Base-by-base conservation (phyloP, 2,888 invertebrate genomes). In the Atrina japonica region DNA sequence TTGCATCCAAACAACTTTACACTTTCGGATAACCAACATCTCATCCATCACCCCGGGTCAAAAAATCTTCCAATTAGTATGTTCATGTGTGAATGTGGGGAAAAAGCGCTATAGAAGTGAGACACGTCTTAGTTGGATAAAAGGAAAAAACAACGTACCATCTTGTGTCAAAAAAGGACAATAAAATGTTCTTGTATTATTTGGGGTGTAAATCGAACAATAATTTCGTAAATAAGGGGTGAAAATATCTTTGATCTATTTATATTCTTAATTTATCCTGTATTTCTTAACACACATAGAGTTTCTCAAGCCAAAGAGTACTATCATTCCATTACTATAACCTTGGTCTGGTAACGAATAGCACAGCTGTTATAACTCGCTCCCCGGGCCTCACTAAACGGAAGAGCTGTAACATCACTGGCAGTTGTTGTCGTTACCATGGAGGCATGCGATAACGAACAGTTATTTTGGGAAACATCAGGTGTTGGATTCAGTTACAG, bases 241-340 rank as follows among this genome's bases (percentile, higher is more conserved):
- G 63, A 41, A 41, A 40, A 56, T 29, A 52, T 16, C 47, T 53
- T 65, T 30, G 49, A 55, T 61, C 30, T 66, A 66, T 53, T 49
- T 70, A 59, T 64, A 52, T 66, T 41, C 18, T 53, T 35, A 30
- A 43, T 56, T 16, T 30, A 52, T 27, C 58, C 50, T 59, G 23
- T 66, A 47, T 59, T 52, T 50, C 68, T n/a, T n/a, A n/a, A n/a
- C n/a, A 70, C 70, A 43, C 76, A 73, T 64, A 76, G 76, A 81
- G 75, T 79, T 70, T 83, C 79, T 75, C 83, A 78, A 84, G 86
- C 85, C 85, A 86, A 85, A 84, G 86, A 85, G 84, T 83, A 78
- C 76, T 76, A 85, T 78, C 86, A 86, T 86, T 86, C 86, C 86
- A 84, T 80, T 76, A 56, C 58, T 66, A 52, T 45, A 35, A n/a